A percentile compares a stretch with the other conserved stretches of the same genome.
Evolutionary conservation across 2,113 vertebrate species (phyloP).

Genomic region (Platysternon megacephalum): DNA sequence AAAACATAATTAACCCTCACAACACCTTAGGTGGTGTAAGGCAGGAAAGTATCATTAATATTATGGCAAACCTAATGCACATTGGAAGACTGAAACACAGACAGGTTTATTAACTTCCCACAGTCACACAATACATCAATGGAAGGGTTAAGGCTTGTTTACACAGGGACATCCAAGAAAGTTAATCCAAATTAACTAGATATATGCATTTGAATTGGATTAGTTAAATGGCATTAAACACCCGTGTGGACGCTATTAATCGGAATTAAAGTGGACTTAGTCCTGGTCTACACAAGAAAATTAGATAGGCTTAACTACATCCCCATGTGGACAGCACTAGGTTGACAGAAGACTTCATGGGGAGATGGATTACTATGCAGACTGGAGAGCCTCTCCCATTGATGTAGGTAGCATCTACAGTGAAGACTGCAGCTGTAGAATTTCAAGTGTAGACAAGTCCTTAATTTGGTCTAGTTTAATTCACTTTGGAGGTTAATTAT

Average conservation of each 20-base stretch:
- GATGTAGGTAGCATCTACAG: too few relatives aligned
- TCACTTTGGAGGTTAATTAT: neutral
- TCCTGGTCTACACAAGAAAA: neutral
- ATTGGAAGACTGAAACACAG: neutral
- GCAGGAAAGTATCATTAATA: neutral
- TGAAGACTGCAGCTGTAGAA: too few relatives aligned
- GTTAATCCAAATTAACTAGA: neutral
- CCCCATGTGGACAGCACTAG: neutral
- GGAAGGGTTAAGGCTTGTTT: neutral
- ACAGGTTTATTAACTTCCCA: neutral
- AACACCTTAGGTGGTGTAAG: neutral
- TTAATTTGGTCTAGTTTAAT: neutral
- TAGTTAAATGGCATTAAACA: neutral
- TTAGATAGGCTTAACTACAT: neutral
- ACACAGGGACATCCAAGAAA: too few relatives aligned
- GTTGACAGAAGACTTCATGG: neutral
- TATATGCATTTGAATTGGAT: neutral
- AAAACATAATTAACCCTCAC: neutral
- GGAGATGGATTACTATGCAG: too few relatives aligned
- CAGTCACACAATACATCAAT: neutral
- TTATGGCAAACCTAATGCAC: neutral
- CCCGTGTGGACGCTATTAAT: too few relatives aligned
- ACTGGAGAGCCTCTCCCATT: too few relatives aligned
- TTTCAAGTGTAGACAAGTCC: neutral
- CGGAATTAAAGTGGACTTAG: neutral